Evolutionary conservation across 2,797 vertebrate genomes (phyloP).

Genomic region (Glossophaga mutica): DNA sequence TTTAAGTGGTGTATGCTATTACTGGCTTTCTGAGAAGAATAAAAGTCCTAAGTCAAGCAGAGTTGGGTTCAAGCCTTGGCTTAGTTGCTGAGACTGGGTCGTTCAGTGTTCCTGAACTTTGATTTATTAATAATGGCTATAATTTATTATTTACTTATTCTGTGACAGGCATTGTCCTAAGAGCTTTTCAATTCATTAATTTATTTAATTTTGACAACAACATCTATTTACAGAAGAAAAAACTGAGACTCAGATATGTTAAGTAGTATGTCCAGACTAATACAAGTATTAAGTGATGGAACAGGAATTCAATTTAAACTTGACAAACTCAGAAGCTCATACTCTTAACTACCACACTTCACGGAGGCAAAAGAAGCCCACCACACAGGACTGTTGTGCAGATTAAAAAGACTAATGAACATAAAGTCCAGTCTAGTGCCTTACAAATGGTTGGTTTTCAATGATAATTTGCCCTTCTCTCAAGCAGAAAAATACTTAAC

Average conservation of each 20-base stretch:
- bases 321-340: conserved; percentile 21
- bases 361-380: background rate
- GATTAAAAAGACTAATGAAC: conserved; percentile 12
- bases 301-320: conserved; percentile 21
- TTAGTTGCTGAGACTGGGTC: background rate
- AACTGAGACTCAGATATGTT: background rate
- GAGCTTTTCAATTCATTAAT: background rate
- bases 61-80: background rate
- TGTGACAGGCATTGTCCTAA: background rate
- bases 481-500: conserved; percentile 32
- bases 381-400: background rate
- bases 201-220: conserved; percentile 26
- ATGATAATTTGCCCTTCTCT: background rate
- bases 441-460: background rate
- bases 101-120: conserved; percentile 28
- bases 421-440: background rate
- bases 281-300: background rate
- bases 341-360: background rate
- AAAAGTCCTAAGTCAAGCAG: background rate
- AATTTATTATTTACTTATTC: conserved; percentile 23
- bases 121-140: conserved; percentile 40
- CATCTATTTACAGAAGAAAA: conserved; percentile 28
- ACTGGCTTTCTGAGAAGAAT: background rate
- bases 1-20: background rate
- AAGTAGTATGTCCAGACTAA: background rate